These are phyloP conservation scores for Epinotia ramella DNA, from an alignment of 2,888 invertebrate species.

Conservation along the genomic window DNA sequence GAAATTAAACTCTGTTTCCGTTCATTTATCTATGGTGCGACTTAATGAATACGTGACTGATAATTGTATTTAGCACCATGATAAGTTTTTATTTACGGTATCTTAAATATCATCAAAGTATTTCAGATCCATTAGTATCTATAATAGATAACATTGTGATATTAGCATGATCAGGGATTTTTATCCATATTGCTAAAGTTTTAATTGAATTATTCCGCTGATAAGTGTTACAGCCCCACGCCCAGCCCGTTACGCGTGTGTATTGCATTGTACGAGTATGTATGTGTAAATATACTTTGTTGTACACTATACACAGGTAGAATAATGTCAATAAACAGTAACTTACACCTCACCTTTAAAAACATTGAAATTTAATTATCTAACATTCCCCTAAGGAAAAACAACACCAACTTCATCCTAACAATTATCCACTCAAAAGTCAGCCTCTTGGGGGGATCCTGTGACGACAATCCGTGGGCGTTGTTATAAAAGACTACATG, in stretches of 20 bases:
- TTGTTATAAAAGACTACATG: constrained; percentile 25
- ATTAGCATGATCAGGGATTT: neutral
- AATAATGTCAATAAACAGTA: neutral
- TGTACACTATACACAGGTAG: no score
- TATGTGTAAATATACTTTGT: no score
- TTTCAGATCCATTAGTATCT: constrained; percentile 2
- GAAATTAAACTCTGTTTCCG: constrained; percentile 30
- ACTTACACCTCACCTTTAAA: neutral
- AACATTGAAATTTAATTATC: neutral
- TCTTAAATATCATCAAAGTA: constrained; percentile 9
- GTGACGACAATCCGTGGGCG: constrained; percentile 36
- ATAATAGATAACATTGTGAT: neutral
- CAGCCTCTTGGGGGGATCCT: constrained; percentile 25
- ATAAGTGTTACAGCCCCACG: neutral
- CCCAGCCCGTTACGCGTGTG: no score
- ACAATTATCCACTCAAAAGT: constrained; percentile 28
- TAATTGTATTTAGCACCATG: constrained; percentile 31
- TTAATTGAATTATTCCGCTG: neutral
- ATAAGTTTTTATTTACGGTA: constrained; percentile 19
- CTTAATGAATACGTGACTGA: constrained; percentile 44
- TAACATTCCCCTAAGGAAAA: constrained; percentile 3
- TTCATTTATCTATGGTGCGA: constrained; percentile 35
- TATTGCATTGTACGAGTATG: no score
- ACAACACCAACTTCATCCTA: constrained; percentile 20
- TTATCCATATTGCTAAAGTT: neutral